Conservation (phyloP, 1,140 invertebrate genomes). For the Trichonephila inaurata region DNA sequence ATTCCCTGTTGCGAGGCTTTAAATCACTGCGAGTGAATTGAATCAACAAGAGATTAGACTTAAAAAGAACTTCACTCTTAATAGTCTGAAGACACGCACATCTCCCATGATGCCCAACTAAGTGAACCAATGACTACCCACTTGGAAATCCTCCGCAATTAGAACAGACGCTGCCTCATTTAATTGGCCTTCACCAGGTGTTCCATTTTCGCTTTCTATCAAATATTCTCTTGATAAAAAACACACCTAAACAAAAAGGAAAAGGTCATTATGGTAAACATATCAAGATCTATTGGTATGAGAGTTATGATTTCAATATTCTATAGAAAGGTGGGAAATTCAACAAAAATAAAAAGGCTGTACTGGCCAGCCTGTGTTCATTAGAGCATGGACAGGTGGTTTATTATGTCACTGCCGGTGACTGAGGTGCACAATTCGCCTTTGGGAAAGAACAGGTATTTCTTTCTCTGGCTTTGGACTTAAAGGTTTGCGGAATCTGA, state of each 20-base stretch:
- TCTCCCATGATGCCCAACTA: slow-evolving; percentile 47
- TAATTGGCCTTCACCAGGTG: slow-evolving; percentile 71
- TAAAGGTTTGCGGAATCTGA: slow-evolving; percentile 24
- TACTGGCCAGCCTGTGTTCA: slow-evolving; percentile 9
- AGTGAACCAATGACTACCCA: slow-evolving; percentile 64
- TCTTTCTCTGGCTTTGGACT: slow-evolving; percentile 28
- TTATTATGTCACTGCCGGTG: slow-evolving; percentile 4
- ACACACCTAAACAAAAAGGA: background rate
- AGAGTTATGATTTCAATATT: background rate
- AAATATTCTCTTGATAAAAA: background rate
- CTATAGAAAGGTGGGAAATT: background rate
- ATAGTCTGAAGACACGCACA: slow-evolving; percentile 61
- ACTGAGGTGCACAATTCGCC: background rate
- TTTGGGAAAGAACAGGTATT: background rate
- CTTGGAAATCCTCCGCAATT: slow-evolving; percentile 75
- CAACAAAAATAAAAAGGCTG: background rate
- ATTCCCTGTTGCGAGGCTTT: background rate
- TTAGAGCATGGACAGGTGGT: slow-evolving; percentile 68
- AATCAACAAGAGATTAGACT: background rate
- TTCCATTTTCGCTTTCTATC: background rate
- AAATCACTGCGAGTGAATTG: background rate
- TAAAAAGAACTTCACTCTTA: slow-evolving; percentile 32
- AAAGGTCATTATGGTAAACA: background rate
- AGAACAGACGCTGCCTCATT: slow-evolving; percentile 69
- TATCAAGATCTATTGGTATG: slow-evolving; percentile 2